phyloP scores from a whole-genome alignment of 2,113 vertebrate species.

The Dendrocopos noguchii region DNA sequence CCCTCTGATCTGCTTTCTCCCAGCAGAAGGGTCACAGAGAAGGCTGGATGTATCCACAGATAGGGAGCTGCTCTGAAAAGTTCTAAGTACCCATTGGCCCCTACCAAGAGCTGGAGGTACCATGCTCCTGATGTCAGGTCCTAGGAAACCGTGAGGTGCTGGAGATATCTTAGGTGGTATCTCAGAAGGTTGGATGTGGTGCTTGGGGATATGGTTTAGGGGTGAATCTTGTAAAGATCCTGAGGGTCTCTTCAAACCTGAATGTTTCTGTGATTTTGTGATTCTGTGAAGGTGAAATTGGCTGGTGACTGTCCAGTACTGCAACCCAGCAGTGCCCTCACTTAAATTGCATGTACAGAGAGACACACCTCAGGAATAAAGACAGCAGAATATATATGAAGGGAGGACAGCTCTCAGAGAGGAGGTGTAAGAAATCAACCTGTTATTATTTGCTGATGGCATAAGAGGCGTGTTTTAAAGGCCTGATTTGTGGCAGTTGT shows the following conservation, averaged over 20 bases:
- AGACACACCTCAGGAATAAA: background rate
- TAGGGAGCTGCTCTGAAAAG: background rate
- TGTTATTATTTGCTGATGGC: background rate
- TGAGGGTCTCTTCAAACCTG: too few species aligned
- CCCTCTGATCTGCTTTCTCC: background rate
- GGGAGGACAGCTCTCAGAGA: background rate
- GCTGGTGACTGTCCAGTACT: background rate
- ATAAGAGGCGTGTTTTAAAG: background rate
- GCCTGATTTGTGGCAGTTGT: background rate
- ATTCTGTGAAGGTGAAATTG: background rate
- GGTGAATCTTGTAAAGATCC: too few species aligned
- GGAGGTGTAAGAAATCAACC: background rate
- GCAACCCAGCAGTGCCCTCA: background rate
- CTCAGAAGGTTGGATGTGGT: background rate
- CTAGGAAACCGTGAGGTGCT: accelerated
- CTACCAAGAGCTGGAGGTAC: background rate
- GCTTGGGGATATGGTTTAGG: too few species aligned
- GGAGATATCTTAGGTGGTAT: background rate
- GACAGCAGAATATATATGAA: background rate
- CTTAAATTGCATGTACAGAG: background rate
- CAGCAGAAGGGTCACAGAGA: background rate
- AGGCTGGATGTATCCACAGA: accelerated
- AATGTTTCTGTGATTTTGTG: too few species aligned
- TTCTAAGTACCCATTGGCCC: background rate
- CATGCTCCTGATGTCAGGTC: accelerated